These are phyloP conservation scores for Myocastor coypus DNA, from an alignment of 2,113 vertebrate species.

Conservation along the genomic window DNA sequence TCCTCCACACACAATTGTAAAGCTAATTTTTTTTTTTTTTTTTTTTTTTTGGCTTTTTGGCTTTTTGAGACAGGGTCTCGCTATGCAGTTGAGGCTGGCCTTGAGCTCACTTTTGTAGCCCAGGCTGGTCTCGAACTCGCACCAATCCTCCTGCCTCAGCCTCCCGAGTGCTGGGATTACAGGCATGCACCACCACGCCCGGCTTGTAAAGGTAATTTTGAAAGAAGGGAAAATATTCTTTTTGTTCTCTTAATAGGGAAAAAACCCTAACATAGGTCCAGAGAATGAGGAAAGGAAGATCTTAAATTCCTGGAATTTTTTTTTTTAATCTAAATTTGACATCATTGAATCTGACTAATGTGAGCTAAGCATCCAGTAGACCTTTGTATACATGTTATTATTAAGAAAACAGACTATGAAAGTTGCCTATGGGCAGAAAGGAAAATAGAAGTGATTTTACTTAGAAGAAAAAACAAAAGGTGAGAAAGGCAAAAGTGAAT, in stretches of 20 bases:
- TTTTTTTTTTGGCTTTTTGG: too few species aligned
- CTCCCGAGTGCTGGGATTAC: too few species aligned
- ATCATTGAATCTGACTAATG: not conserved
- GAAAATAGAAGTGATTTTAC: slow-evolving; percentile 43
- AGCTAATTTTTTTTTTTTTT: slow-evolving; percentile 37
- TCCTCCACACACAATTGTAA: not conserved
- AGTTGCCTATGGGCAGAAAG: not conserved
- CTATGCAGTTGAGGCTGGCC: too few species aligned
- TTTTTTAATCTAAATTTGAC: not conserved
- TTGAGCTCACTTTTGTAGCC: too few species aligned
- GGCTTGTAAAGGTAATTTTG: too few species aligned
- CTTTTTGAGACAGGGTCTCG: too few species aligned
- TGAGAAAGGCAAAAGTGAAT: slow-evolving; percentile 25
- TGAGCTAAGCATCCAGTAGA: slow-evolving; percentile 34
- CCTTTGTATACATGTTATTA: not conserved
- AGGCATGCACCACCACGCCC: too few species aligned
- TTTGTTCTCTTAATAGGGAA: not conserved
- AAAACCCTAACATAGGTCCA: not conserved
- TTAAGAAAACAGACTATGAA: slow-evolving; percentile 21
- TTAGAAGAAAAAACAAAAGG: slow-evolving; percentile 44
- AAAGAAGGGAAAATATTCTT: slow-evolving; percentile 40
- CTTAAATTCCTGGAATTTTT: slow-evolving; percentile 38
- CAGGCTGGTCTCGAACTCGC: too few species aligned
- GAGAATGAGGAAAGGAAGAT: not conserved
- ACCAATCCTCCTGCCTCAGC: too few species aligned